A percentile compares a stretch with the other conserved stretches of the same genome.
These are phyloP conservation scores for Zoanthus gigantus DNA, from an alignment of 92 coral and sea anemone species.

Conservation along the genomic window DNA sequence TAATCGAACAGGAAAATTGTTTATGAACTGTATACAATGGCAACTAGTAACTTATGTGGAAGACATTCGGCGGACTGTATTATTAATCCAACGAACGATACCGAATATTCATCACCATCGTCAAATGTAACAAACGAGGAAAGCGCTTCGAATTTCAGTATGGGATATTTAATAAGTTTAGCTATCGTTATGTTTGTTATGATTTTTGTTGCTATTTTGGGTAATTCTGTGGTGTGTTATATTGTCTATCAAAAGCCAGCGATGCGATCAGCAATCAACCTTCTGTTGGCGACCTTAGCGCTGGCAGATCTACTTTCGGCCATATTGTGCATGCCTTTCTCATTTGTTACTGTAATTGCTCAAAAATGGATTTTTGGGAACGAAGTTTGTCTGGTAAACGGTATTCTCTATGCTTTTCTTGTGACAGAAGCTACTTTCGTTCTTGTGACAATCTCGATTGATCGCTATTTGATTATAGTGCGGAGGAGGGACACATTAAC, in stretches of 20 bases:
- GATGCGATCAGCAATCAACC: constrained; percentile 97
- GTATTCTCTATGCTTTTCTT: constrained; percentile 80
- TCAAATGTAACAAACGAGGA: constrained; percentile 21
- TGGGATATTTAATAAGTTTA: constrained; percentile 52
- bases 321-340: constrained; percentile 83
- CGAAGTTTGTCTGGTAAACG: constrained; percentile 86
- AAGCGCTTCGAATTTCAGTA: constrained; percentile 27
- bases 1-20: not conserved
- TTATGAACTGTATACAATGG: not conserved
- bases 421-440: constrained; percentile 92
- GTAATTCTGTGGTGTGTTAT: constrained; percentile 93
- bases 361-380: constrained; percentile 89
- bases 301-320: constrained; percentile 93
- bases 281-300: constrained; percentile 88
- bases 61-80: not conserved
- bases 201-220: constrained; percentile 81
- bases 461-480: constrained; percentile 92
- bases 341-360: constrained; percentile 75
- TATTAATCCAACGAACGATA: not conserved
- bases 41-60: not conserved
- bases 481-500: constrained; percentile 88
- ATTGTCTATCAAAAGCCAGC: constrained; percentile 98
- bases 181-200: constrained; percentile 72
- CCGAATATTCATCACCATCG: constrained; percentile 11
- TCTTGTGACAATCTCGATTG: constrained; percentile 87